These are phyloP conservation scores for Propithecus perrieri DNA, from an alignment of 2,797 vertebrate genomes.

Conservation along the genomic window DNA sequence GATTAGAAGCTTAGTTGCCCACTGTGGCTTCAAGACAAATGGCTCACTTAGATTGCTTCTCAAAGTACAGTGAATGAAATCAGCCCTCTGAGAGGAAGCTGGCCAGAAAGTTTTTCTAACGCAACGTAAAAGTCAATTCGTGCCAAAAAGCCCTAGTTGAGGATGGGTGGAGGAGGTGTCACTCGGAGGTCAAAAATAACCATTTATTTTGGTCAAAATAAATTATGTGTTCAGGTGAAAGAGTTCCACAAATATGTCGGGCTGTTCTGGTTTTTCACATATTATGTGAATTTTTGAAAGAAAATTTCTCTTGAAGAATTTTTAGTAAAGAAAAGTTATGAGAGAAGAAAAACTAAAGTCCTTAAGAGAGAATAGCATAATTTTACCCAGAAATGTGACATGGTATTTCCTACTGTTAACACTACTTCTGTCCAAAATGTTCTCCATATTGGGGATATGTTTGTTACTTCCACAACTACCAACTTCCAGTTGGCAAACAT, in stretches of 20 bases:
- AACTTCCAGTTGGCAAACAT: background rate
- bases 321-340: background rate
- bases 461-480: background rate
- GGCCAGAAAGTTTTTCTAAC: background rate
- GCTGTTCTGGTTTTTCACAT: conserved; percentile 8
- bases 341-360: conserved; percentile 22
- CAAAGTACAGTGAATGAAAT: conserved; percentile 22
- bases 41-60: background rate
- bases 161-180: background rate
- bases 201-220: background rate
- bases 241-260: background rate
- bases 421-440: background rate
- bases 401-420: background rate
- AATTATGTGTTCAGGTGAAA: conserved; percentile 5
- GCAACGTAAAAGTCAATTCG: background rate
- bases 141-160: background rate
- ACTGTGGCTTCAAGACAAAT: conserved; percentile 24
- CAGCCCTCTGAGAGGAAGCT: conserved; percentile 15
- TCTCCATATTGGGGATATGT: background rate
- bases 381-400: background rate
- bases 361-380: background rate
- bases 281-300: background rate
- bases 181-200: conserved; percentile 30
- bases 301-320: background rate
- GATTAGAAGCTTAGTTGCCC: conserved; percentile 1